Percentiles rank a stretch among this genome's conserved stretches.
phyloP scores from a whole-genome alignment of 2,113 vertebrate genomes.

The Etheostoma spectabile region DNA sequence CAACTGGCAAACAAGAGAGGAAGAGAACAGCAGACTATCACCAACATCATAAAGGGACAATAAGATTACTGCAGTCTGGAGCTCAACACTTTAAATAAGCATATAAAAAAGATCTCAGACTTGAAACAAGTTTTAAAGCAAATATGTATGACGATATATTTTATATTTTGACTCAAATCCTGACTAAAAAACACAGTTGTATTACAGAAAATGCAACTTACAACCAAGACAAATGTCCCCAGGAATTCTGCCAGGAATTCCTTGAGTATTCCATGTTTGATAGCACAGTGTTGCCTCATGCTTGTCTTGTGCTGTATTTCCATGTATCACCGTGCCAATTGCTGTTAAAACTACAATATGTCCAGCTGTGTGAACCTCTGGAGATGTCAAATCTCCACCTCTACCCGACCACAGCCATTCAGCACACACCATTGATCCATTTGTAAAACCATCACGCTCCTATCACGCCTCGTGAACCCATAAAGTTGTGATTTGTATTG shows the following conservation, averaged over 20 bases:
- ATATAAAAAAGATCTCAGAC: background rate
- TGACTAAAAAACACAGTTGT: background rate
- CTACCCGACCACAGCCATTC: slow-evolving; percentile 61
- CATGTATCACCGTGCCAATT: slow-evolving; percentile 60
- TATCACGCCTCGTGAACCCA: background rate
- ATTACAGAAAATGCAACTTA: slow-evolving; percentile 82
- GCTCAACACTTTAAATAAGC: background rate
- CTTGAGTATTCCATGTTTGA: slow-evolving; percentile 90
- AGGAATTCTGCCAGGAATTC: slow-evolving; percentile 94
- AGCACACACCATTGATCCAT: slow-evolving; percentile 70
- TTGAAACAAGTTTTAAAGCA: background rate
- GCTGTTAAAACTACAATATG: slow-evolving; percentile 39
- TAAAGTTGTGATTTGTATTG: background rate
- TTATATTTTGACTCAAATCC: background rate
- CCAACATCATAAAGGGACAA: background rate
- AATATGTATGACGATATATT: background rate
- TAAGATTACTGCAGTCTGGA: background rate
- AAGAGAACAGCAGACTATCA: background rate
- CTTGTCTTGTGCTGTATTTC: slow-evolving; percentile 73
- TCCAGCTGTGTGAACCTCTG: slow-evolving; percentile 46
- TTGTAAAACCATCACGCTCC: slow-evolving; percentile 11
- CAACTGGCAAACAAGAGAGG: slow-evolving; percentile 67
- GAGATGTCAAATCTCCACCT: slow-evolving; percentile 61
- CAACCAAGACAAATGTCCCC: slow-evolving; percentile 93
- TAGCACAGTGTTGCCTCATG: slow-evolving; percentile 87